Evolutionary conservation across 2,888 invertebrate species (phyloP).

Genomic region (Pterobdella sp.): DNA sequence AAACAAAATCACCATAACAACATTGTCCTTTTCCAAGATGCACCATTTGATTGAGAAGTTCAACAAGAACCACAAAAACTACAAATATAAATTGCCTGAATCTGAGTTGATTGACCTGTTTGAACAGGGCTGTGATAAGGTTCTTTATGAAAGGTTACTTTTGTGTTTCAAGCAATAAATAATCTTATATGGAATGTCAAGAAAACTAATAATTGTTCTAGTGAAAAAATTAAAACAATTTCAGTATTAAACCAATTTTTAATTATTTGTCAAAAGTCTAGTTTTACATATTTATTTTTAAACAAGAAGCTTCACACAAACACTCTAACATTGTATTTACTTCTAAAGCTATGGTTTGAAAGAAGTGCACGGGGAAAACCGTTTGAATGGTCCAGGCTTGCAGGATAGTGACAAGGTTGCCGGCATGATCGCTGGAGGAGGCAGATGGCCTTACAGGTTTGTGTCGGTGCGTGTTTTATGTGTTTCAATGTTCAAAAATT

Average conservation of each 20-base stretch:
- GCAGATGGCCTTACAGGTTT: slow-evolving; percentile 49
- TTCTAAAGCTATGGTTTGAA: slow-evolving; percentile 48
- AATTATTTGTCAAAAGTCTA: too few species aligned
- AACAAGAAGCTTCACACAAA: background rate
- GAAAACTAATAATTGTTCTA: too few species aligned
- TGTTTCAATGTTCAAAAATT: too few species aligned
- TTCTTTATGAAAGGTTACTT: slow-evolving; percentile 10
- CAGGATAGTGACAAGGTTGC: slow-evolving; percentile 42
- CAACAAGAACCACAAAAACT: slow-evolving; percentile 33
- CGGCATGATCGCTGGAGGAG: slow-evolving; percentile 50
- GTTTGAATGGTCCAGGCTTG: slow-evolving; percentile 48
- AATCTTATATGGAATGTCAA: too few species aligned
- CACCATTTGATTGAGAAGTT: slow-evolving; percentile 32
- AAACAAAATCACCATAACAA: slow-evolving; percentile 6
- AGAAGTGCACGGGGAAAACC: slow-evolving; percentile 43
- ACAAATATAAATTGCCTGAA: slow-evolving; percentile 41
- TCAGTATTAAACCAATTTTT: background rate
- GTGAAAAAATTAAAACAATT: background rate
- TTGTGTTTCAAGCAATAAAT: too few species aligned
- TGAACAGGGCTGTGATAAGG: slow-evolving; percentile 35
- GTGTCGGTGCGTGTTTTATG: too few species aligned
- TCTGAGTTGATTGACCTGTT: slow-evolving; percentile 42
- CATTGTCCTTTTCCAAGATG: slow-evolving; percentile 31
- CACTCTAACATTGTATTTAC: background rate
- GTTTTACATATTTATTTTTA: too few species aligned